Evolutionary conservation across 2,888 invertebrate genomes (phyloP), one percentile per base, ranked within the genome.

Genomic region (Neuroscelio doddi): DNA sequence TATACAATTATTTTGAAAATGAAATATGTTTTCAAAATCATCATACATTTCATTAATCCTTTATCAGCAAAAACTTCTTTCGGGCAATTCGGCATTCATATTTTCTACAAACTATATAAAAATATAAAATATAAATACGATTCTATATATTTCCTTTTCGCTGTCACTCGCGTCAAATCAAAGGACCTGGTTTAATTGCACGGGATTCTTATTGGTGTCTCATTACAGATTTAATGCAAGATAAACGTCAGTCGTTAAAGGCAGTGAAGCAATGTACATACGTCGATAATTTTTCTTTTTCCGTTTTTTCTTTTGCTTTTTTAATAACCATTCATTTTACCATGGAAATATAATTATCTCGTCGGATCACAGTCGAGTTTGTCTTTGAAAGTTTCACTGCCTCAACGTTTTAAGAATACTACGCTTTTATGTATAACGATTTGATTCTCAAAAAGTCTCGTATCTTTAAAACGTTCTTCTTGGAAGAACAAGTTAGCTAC

Each of bases 101-200:
- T 24, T 68, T 69, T 64, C 79, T 81, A 81, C 71, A 80, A 78
- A 80, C 80, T 81, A 81, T 80, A 82, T 80, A 80, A 82, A 82
- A 81, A 81, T 82, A 82, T 74, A 80, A 82, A 82, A 81, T 80
- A 80, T 75, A 75, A 77, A 76, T 77, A 74, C 69, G 70, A 68
- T 70, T 74, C 63, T 67, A 69, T 68, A 61, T 51, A 32, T 59
- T 58, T 53, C 32, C 34, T 45, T 66, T 55, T 58, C 53, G 52
- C 44, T 66, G 59, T 58, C 53, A 52, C 44, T 63, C 58, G 64
- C 53, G 45, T 64, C 27, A 64, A 58, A 57, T 34, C 39, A 55
- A 59, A 39, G 46, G 55, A 15, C 44, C 12, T 14, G 26, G 38
- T 49, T 65, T 59, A 64, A 64, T 64, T 64, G 64, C 51, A 64